Conservation (phyloP, 1,140 invertebrate genomes). For the Drosophila mayri region DNA sequence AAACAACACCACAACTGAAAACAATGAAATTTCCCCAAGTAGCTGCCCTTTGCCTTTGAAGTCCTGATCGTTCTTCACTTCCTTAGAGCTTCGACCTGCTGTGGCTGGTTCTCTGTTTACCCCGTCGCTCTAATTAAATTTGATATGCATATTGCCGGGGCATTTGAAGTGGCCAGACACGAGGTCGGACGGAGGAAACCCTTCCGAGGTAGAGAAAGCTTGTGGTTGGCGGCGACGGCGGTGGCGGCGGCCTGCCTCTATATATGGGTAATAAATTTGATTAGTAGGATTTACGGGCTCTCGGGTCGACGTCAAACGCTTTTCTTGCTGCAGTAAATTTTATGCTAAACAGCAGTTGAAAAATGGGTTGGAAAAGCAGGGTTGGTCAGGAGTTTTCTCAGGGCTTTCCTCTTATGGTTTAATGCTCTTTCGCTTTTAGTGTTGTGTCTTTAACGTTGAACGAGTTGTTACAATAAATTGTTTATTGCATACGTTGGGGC, state of each 20-base stretch:
- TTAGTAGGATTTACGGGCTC: conserved; percentile 77
- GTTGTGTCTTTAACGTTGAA: conserved; percentile 62
- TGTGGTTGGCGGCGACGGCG: conserved; percentile 43
- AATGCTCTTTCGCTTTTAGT: conserved; percentile 32
- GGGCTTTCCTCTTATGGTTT: conserved; percentile 1
- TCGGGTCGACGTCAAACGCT: conserved; percentile 71
- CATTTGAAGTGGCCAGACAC: conserved; percentile 64
- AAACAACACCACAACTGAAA: conserved; percentile 9
- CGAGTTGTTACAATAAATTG: conserved; percentile 79
- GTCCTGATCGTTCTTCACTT: conserved; percentile 24
- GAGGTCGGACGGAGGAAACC: conserved; percentile 1
- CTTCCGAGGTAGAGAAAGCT: conserved; percentile 19
- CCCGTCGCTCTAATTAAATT: conserved; percentile 77
- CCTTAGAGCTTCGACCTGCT: conserved; percentile 13
- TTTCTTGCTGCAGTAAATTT: conserved; percentile 77
- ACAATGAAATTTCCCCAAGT: not conserved
- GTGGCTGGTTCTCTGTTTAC: conserved; percentile 77
- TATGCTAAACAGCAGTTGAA: conserved; percentile 68
- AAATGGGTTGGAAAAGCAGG: conserved; percentile 10
- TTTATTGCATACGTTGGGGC: conserved; percentile 69
- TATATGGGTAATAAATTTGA: conserved; percentile 78
- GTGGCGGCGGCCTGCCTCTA: conserved; percentile 24
- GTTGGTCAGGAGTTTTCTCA: conserved; percentile 5
- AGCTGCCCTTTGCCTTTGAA: conserved; percentile 23
- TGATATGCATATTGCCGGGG: conserved; percentile 78